A percentile compares a stretch with the other conserved stretches of the same genome.
These are phyloP conservation scores for Acleris laterana DNA, from an alignment of 2,888 invertebrate species.

Conservation along the genomic window DNA sequence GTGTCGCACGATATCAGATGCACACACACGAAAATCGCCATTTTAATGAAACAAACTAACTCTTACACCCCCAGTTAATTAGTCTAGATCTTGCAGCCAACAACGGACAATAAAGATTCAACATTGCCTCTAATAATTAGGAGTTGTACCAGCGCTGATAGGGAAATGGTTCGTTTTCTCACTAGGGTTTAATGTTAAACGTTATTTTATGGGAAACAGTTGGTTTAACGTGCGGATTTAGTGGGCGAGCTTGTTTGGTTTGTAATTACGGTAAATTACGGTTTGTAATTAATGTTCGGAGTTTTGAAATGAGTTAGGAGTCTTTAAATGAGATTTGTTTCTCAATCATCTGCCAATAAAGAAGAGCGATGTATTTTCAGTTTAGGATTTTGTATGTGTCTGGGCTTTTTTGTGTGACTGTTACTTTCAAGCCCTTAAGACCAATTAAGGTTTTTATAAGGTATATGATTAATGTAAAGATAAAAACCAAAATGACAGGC, in stretches of 20 bases:
- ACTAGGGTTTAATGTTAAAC: conserved; percentile 50
- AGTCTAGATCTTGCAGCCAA: conserved; percentile 69
- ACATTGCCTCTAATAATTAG: conserved; percentile 74
- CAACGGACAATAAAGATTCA: conserved; percentile 80
- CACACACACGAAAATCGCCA: conserved; percentile 77
- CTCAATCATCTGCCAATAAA: too few relatives aligned
- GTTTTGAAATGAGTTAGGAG: not conserved
- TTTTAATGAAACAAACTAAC: conserved; percentile 68
- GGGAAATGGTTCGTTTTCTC: conserved; percentile 53
- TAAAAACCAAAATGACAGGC: too few relatives aligned
- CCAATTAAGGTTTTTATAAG: too few relatives aligned
- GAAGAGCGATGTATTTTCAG: too few relatives aligned
- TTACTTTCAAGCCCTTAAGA: too few relatives aligned
- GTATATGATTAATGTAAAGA: too few relatives aligned
- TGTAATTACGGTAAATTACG: not conserved
- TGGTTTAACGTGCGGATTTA: conserved; percentile 66
- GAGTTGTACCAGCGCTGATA: conserved; percentile 51
- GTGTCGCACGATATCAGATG: conserved; percentile 70
- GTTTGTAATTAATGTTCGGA: not conserved
- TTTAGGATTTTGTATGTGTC: too few relatives aligned
- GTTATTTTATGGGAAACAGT: conserved; percentile 72
- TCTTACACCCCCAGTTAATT: conserved; percentile 67
- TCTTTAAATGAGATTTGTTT: not conserved
- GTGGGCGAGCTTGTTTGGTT: conserved; percentile 3
- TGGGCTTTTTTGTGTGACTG: too few relatives aligned